phyloP scores from a whole-genome alignment of 2,888 invertebrate species.

The Drosophila mayaguana region DNA sequence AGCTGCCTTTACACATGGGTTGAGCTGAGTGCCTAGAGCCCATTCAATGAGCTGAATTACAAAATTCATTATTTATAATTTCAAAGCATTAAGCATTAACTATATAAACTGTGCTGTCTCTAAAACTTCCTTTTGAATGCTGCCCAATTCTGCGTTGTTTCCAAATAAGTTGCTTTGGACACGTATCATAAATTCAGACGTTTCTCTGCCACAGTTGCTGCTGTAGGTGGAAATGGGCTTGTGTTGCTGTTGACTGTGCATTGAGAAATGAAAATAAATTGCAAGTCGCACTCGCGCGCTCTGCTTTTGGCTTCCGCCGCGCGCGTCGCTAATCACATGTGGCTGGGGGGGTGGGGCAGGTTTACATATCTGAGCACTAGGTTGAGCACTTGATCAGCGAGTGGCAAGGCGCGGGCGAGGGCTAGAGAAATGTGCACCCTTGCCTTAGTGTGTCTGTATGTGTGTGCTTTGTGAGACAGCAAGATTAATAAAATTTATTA shows the following conservation, averaged over 20 bases:
- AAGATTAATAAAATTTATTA: conserved; percentile 79
- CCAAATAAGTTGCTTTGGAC: conserved; percentile 38
- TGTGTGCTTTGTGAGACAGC: conserved; percentile 59
- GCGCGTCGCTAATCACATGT: conserved; percentile 34
- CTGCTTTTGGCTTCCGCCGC: conserved; percentile 28
- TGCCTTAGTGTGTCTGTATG: conserved; percentile 1
- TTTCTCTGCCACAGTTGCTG: not conserved
- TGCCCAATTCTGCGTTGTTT: conserved; percentile 6
- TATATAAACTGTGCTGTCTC: not conserved
- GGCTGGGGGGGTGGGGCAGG: conserved; percentile 26
- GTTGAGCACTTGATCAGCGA: conserved; percentile 66
- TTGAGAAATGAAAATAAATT: conserved; percentile 63
- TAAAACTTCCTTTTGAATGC: too few relatives aligned
- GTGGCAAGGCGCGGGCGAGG: not conserved
- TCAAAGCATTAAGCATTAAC: not conserved
- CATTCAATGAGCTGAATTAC: not conserved
- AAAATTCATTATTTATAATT: not conserved
- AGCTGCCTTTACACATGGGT: conserved; percentile 45
- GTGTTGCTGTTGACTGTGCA: conserved; percentile 32
- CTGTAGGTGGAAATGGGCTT: not conserved
- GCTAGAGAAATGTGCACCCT: conserved; percentile 18
- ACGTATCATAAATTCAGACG: conserved; percentile 50
- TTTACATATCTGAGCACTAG: conserved; percentile 59
- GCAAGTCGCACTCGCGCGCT: conserved; percentile 34
- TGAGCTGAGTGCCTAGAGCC: not conserved